Evolutionary conservation across 64 coral and sea anemone species (phyloP).

Genomic region (Dendrophyllia cribrosa): DNA sequence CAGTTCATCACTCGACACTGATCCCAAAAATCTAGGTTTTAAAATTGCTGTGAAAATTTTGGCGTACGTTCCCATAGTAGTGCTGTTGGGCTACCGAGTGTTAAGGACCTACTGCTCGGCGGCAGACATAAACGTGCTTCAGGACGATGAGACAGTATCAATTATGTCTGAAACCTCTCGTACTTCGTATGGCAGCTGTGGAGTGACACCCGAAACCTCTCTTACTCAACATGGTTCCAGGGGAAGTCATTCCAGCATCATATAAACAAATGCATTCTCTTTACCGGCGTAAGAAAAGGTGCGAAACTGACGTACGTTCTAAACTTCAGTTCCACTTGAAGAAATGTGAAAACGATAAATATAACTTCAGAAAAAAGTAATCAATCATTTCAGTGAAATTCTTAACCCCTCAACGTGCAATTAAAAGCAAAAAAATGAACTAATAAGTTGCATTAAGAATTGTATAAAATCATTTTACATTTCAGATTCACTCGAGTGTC

Average conservation of each 20-base stretch:
- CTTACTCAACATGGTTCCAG: constrained; percentile 2
- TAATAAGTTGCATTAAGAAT: too few species aligned
- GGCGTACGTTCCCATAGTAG: constrained; percentile 59
- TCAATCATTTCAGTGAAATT: too few species aligned
- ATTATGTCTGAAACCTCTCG: neutral
- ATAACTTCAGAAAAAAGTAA: too few species aligned
- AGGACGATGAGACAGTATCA: neutral
- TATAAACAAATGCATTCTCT: too few species aligned
- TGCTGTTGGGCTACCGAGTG: neutral
- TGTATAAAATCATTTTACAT: too few species aligned
- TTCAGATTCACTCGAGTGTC: too few species aligned
- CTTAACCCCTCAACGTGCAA: too few species aligned
- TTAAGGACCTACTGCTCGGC: neutral
- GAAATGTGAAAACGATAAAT: too few species aligned
- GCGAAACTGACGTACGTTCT: too few species aligned
- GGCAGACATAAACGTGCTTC: neutral
- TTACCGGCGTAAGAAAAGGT: too few species aligned
- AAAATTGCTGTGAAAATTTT: constrained; percentile 13
- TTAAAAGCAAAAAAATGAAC: too few species aligned
- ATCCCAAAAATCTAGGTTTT: neutral
- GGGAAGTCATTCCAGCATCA: neutral
- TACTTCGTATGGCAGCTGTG: neutral
- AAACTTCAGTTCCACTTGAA: too few species aligned
- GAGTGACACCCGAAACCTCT: neutral
- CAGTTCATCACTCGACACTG: constrained; percentile 40